Percentiles rank a stretch among this genome's conserved stretches.
Evolutionary conservation across 2,888 invertebrate genomes (phyloP).

Genomic region (Ferdinandea cuprea): DNA sequence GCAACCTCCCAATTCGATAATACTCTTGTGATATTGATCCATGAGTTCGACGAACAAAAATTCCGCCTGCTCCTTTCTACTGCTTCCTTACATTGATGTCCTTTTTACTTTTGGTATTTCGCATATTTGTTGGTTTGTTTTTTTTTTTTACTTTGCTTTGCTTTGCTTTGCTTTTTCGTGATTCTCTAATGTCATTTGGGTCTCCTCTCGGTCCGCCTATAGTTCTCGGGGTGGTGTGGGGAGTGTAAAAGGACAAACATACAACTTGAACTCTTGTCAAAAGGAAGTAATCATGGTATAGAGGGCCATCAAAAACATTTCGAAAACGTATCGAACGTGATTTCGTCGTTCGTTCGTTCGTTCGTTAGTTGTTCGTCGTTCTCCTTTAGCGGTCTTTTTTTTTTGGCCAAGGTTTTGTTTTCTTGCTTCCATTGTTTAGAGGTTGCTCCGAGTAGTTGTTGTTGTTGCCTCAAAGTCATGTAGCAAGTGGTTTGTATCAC

Average conservation of each 20-base stretch:
- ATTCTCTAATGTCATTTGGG: constrained; percentile 3
- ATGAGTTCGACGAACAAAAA: constrained; percentile 18
- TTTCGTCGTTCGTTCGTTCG: constrained; percentile 45
- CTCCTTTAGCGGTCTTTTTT: constrained; percentile 21
- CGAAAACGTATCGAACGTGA: constrained; percentile 62
- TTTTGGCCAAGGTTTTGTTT: constrained; percentile 10
- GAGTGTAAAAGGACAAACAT: constrained; percentile 36
- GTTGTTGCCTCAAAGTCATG: constrained; percentile 49
- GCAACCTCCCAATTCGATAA: background rate
- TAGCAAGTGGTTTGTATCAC: constrained; percentile 59
- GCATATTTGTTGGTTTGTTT: too few relatives aligned
- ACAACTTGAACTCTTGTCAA: constrained; percentile 51
- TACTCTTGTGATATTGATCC: constrained; percentile 47
- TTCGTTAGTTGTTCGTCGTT: too few relatives aligned
- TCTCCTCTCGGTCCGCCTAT: background rate
- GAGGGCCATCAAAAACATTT: constrained; percentile 63
- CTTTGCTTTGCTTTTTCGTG: background rate
- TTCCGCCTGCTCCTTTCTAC: background rate
- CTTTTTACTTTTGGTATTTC: constrained; percentile 23
- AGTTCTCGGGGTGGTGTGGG: constrained; percentile 5
- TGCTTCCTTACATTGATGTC: constrained; percentile 18
- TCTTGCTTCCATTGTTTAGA: constrained; percentile 23
- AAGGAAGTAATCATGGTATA: constrained; percentile 53
- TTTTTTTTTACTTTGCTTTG: background rate
- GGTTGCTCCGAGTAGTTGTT: background rate